These are phyloP conservation scores for Pachliopta kotzebuea DNA, from an alignment of 2,888 invertebrate species.

Conservation along the genomic window DNA sequence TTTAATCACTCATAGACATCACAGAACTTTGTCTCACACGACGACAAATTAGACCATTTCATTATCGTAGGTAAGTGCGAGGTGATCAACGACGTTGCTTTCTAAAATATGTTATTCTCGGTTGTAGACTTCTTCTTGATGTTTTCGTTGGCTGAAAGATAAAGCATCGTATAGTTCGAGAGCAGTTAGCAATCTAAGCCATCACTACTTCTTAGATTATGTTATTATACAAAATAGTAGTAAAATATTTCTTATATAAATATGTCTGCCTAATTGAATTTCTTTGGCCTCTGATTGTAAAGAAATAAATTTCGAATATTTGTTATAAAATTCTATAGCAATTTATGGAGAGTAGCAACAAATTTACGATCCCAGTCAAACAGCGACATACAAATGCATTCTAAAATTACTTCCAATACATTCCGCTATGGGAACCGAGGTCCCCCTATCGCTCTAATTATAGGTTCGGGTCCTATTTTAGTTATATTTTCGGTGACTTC, in stretches of 20 bases:
- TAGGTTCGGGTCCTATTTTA: constrained; percentile 39
- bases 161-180: too few relatives aligned
- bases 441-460: constrained; percentile 41
- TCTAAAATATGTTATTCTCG: too few relatives aligned
- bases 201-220: not conserved
- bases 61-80: too few relatives aligned
- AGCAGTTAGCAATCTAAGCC: too few relatives aligned
- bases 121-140: too few relatives aligned
- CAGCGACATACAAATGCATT: constrained; percentile 18
- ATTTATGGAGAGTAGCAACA: constrained; percentile 9
- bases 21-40: too few relatives aligned
- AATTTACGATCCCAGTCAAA: constrained; percentile 31
- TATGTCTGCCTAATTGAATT: not conserved
- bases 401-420: constrained; percentile 26
- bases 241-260: not conserved
- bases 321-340: not conserved
- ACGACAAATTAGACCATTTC: too few relatives aligned
- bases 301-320: not conserved
- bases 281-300: not conserved
- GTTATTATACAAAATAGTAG: not conserved
- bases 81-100: too few relatives aligned
- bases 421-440: constrained; percentile 31
- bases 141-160: too few relatives aligned
- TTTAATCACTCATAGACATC: too few relatives aligned
- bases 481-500: constrained; percentile 38